Evolutionary conservation across 1,140 invertebrate species (phyloP), one percentile per base, ranked within the genome.

Genomic region (Vanessa atalanta): DNA sequence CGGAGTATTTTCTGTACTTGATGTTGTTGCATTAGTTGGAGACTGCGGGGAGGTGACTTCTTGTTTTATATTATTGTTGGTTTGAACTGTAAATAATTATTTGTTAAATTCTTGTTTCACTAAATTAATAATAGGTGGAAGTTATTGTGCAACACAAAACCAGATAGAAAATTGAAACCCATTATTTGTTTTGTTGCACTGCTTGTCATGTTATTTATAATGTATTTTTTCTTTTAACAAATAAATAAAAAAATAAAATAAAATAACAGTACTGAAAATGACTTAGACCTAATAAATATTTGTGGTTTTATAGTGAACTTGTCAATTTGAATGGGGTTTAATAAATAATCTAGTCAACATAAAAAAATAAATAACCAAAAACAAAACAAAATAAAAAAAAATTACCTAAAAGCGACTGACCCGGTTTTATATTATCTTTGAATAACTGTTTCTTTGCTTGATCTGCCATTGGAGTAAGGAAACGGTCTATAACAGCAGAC

Each of bases 381-480:
- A 23, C 15, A 37, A 61, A n/a, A 37, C 6, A 61, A 61, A 61
- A 31, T 8, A 15, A 14, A 61, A 9, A 15, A 14, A 61, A 9
- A 47, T 85, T 88, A 89, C 93, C 93, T 68, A 94, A 84, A 64
- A 94, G 75, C 16, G 94, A 94, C 78, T 95, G 94, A 51, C 94
- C 94, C 12, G 94, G 93, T 83, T 93, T 94, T 26, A 94, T 93
- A 47, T 83, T 86, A 43, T 95, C 94, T 48, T 93, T 88, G 73
- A 95, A 95, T 8, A 95, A 82, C 68, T 95, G 94, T 78, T 94
- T 95, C 76, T 94, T 95, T 4, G 93, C 94, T 67, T 94, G 79
- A 15, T 93, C 91, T 15, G 93, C 93, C 37, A 92, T 92, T 6
- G 91, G 87, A 12, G 91, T 79, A 2, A 94, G 83, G 3, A 95